A percentile compares a stretch with the other conserved stretches of the same genome.
phyloP scores from a whole-genome alignment of 2,888 invertebrate genomes.

The Pollenia labialis region DNA sequence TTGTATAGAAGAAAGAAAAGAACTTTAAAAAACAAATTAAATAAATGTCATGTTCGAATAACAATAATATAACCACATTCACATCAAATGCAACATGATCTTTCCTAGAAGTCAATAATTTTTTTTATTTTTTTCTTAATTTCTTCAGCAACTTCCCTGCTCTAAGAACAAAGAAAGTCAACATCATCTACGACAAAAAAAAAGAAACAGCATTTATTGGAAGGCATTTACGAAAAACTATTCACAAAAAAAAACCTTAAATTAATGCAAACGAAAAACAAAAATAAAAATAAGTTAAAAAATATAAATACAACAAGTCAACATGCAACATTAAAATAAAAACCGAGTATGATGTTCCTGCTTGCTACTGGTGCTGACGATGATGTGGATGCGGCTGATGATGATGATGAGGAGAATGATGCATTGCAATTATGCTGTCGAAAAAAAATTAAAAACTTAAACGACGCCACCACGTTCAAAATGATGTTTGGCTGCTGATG shows the following conservation, averaged over 20 bases:
- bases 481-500: slow-evolving; percentile 66
- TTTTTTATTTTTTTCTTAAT: neutral
- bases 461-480: slow-evolving; percentile 73
- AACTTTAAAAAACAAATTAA: slow-evolving; percentile 15
- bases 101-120: slow-evolving; percentile 19
- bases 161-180: slow-evolving; percentile 46
- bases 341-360: slow-evolving; percentile 41
- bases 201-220: slow-evolving; percentile 29
- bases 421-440: slow-evolving; percentile 73
- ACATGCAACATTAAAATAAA: slow-evolving; percentile 58
- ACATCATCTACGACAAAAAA: slow-evolving; percentile 48
- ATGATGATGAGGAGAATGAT: slow-evolving; percentile 63
- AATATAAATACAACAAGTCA: slow-evolving; percentile 44
- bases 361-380: slow-evolving; percentile 28
- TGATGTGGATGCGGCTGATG: slow-evolving; percentile 8
- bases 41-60: slow-evolving; percentile 63
- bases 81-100: slow-evolving; percentile 52
- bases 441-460: slow-evolving; percentile 73
- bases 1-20: slow-evolving; percentile 1
- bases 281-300: slow-evolving; percentile 34
- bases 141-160: neutral
- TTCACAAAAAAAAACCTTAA: slow-evolving; percentile 56
- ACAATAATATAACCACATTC: slow-evolving; percentile 48
- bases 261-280: slow-evolving; percentile 64
- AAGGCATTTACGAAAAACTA: slow-evolving; percentile 42